phyloP scores from a whole-genome alignment of 2,113 vertebrate genomes.

The Nansenia antarctica region DNA sequence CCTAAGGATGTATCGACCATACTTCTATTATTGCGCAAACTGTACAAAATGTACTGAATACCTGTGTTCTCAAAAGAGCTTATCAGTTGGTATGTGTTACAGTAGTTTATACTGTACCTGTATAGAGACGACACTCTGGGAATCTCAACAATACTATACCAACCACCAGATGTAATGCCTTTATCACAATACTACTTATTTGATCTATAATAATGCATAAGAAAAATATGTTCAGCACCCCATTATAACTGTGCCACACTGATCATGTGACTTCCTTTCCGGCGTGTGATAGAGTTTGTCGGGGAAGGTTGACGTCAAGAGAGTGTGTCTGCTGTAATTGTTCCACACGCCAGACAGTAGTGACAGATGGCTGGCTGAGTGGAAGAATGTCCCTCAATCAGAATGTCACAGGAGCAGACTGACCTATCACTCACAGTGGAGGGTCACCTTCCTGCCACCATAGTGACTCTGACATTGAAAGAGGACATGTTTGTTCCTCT shows the following conservation, averaged over 20 bases:
- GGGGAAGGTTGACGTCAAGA: not conserved
- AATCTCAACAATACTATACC: too few species aligned
- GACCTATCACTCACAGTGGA: slow-evolving; percentile 1
- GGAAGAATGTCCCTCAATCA: slow-evolving; percentile 1
- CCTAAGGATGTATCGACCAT: too few species aligned
- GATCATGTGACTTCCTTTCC: slow-evolving; percentile 6
- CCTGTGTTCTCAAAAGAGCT: too few species aligned
- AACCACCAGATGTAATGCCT: too few species aligned
- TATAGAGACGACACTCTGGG: too few species aligned
- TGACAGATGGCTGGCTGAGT: not conserved
- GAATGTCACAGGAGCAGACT: slow-evolving; percentile 4
- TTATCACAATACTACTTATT: too few species aligned
- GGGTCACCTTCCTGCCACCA: slow-evolving; percentile 4
- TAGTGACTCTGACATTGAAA: slow-evolving; percentile 8
- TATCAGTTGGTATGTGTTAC: too few species aligned
- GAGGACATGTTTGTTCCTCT: not conserved
- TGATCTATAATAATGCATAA: too few species aligned
- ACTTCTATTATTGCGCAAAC: too few species aligned
- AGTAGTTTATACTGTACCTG: too few species aligned
- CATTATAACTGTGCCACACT: not conserved
- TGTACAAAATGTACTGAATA: too few species aligned
- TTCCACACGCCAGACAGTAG: not conserved
- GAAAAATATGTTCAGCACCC: not conserved
- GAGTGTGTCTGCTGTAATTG: not conserved
- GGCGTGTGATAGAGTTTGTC: slow-evolving; percentile 1